Evolutionary conservation across 1,140 invertebrate species (phyloP).

Genomic region (Drosophila athabasca): DNA sequence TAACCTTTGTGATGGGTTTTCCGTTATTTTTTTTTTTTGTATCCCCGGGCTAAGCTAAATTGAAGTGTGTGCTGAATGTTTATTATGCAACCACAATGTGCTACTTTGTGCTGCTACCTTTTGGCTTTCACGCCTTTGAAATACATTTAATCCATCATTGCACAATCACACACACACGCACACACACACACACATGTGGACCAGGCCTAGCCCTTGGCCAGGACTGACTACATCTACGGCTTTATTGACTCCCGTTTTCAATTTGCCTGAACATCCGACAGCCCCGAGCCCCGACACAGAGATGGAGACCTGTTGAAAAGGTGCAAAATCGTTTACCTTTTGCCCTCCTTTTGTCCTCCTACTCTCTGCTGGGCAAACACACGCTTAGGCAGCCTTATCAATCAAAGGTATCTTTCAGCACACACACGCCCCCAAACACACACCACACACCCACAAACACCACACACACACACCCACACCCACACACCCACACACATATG

Average conservation of each 20-base stretch:
- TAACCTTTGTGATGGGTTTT: slow-evolving; percentile 12
- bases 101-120: slow-evolving; percentile 74
- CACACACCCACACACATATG: slow-evolving; percentile 54
- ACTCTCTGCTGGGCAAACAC: slow-evolving; percentile 58
- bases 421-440: slow-evolving; percentile 7
- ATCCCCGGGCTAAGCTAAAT: slow-evolving; percentile 61
- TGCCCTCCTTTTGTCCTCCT: slow-evolving; percentile 11
- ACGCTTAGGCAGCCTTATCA: slow-evolving; percentile 80
- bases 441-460: slow-evolving; percentile 35
- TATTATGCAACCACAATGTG: slow-evolving; percentile 74
- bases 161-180: slow-evolving; percentile 34
- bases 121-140: slow-evolving; percentile 81
- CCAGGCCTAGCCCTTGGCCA: slow-evolving; percentile 49
- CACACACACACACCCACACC: slow-evolving; percentile 14
- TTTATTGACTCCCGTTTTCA: slow-evolving; percentile 78
- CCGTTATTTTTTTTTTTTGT: slow-evolving; percentile 27
- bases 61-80: slow-evolving; percentile 65
- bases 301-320: slow-evolving; percentile 73
- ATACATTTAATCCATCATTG: slow-evolving; percentile 82
- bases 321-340: slow-evolving; percentile 72
- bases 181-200: slow-evolving; percentile 10
- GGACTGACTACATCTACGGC: slow-evolving; percentile 60
- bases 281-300: neutral
- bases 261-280: slow-evolving; percentile 50
- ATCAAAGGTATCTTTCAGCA: slow-evolving; percentile 68